Conservation (phyloP, 2,888 invertebrate genomes). For the Caenorhabditis drosophilae region DNA sequence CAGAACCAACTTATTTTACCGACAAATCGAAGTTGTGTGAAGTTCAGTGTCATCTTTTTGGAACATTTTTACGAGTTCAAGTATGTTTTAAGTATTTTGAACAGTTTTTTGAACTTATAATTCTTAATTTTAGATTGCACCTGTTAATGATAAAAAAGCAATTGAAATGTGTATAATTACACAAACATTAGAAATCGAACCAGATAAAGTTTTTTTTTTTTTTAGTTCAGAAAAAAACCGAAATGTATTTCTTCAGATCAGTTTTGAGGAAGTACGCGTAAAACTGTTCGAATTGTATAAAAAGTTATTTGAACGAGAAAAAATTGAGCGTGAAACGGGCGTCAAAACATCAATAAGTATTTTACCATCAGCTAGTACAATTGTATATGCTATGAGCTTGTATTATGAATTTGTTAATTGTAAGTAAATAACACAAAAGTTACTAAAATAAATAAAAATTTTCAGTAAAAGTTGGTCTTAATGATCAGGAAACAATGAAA, state of each 20-base stretch:
- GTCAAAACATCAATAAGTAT: background rate
- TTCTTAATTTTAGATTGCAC: background rate
- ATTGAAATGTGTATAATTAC: background rate
- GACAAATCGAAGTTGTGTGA: no score
- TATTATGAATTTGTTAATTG: background rate
- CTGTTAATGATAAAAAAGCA: background rate
- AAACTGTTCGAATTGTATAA: no score
- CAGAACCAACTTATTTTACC: no score
- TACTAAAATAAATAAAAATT: background rate
- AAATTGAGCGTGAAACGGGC: no score
- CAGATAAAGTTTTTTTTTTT: background rate
- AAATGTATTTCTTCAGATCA: no score
- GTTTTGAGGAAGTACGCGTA: no score
- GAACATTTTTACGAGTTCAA: background rate
- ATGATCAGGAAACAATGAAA: background rate
- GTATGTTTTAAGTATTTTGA: constrained; percentile 3
- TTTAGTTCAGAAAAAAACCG: no score
- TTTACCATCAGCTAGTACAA: background rate
- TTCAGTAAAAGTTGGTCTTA: constrained; percentile 1
- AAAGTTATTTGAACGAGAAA: no score
- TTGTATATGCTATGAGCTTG: no score
- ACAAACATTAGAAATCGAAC: background rate
- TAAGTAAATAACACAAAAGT: background rate
- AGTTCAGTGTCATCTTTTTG: constrained; percentile 2
- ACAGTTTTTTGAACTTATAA: background rate